Conservation (phyloP, 37 sponge, comb jelly and placozoan genomes). For the Ianthella basta region DNA sequence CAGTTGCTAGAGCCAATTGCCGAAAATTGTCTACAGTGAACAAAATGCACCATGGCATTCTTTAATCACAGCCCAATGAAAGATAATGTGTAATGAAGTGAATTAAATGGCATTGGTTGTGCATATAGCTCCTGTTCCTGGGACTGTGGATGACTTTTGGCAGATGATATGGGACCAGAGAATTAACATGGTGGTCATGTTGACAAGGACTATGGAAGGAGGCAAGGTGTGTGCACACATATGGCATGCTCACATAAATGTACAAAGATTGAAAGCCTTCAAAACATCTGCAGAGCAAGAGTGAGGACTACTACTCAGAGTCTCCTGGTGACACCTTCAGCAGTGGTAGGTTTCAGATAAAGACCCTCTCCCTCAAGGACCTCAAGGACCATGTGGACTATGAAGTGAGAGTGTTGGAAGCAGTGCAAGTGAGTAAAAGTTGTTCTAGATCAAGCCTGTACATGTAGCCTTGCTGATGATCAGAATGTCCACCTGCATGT, state of each 20-base stretch:
- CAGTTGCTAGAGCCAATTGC: not conserved
- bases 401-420: not conserved
- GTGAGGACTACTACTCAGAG: constrained; percentile 7
- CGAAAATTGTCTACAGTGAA: not conserved
- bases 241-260: no score
- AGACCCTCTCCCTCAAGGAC: not conserved
- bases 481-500: no score
- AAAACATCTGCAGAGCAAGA: no score
- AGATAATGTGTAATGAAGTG: not conserved
- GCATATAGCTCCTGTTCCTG: not conserved
- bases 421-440: not conserved
- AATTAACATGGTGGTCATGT: not conserved
- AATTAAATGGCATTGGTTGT: not conserved
- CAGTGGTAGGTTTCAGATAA: not conserved
- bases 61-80: no score
- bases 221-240: not conserved
- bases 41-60: not conserved
- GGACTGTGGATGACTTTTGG: not conserved
- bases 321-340: not conserved
- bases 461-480: no score
- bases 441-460: no score
- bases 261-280: no score
- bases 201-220: not conserved
- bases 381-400: constrained; percentile 13
- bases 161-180: constrained; percentile 19